Base-by-base conservation (phyloP, 2,113 vertebrate species). In the Trogon melanurus region DNA sequence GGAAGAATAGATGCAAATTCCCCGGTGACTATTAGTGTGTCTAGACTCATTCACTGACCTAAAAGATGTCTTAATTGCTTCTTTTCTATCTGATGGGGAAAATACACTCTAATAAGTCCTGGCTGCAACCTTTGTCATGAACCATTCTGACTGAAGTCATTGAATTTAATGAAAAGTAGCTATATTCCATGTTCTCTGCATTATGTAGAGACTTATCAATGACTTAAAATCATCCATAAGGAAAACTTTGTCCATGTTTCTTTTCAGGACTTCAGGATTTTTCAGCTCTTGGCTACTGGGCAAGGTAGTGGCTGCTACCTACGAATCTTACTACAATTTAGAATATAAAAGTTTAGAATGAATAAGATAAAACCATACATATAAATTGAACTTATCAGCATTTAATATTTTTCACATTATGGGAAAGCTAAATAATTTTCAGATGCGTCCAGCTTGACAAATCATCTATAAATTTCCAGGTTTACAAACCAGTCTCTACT, bases 1-100 rank as follows among this genome's bases (percentile, higher is more conserved):
- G 76, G 41, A 95, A 88, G 75, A 93, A 85, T 41, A 88, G 72
- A 89, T 88, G 57, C 13, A 65, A 85, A 94, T 91, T 91, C 85
- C 85, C 88, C 2, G 2, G 54, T 75, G 92, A 72, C 89, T 96
- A 88, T 97, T 94, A 96, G 78, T 5, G 57, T 73, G 96, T 97
- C 94, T 96, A 95, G 95, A 96, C 94, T 95, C 94, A 76, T 89
- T 93, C 96, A 91, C 48, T 97, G 95, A 94, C 94, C 94, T 95
- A 91, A 51, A 95, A 79, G 91, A 94, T 85, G 79, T 48, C 90
- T 95, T 96, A 95, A 95, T 95, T 97, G 91, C 75, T 67, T 91
- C 87, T 88, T 69, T 54, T 72, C 81, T 48, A 73, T 82, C 79
- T 85, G 89, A 85, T 72, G 36, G 81, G 85, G 38, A 88, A 96